phyloP scores from a whole-genome alignment of 2,888 invertebrate genomes.

The Drosophila sordidapex region DNA sequence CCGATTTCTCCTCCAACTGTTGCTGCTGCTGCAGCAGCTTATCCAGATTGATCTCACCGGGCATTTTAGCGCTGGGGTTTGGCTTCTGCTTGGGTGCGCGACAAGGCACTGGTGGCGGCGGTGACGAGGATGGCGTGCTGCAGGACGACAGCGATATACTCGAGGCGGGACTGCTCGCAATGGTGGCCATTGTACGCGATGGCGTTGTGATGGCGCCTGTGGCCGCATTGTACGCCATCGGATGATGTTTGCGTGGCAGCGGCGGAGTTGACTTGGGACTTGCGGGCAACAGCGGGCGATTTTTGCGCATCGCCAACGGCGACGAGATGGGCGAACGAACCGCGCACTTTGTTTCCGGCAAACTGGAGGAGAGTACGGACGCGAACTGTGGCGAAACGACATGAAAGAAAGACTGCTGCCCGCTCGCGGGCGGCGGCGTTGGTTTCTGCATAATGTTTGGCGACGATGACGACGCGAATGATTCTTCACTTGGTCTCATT shows the following conservation, averaged over 20 bases:
- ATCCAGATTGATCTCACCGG: conserved; percentile 70
- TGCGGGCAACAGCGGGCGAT: conserved; percentile 66
- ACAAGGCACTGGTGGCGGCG: conserved; percentile 83
- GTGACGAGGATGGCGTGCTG: conserved; percentile 83
- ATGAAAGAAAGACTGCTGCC: conserved; percentile 74
- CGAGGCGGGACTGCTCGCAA: conserved; percentile 81
- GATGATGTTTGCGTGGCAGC: conserved; percentile 75
- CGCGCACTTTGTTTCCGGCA: conserved; percentile 73
- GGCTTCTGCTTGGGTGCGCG: conserved; percentile 78
- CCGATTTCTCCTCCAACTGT: conserved; percentile 77
- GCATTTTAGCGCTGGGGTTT: neutral
- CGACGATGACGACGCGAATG: conserved; percentile 23
- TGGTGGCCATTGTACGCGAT: conserved; percentile 67
- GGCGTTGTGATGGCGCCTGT: conserved; percentile 74
- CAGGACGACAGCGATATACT: conserved; percentile 83
- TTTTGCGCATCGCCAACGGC: conserved; percentile 76
- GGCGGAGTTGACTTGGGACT: conserved; percentile 83
- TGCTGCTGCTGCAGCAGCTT: conserved; percentile 80
- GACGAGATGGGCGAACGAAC: conserved; percentile 81
- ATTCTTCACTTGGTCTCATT: conserved; percentile 53
- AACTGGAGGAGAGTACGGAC: conserved; percentile 73
- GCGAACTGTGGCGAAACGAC: conserved; percentile 80
- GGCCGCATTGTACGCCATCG: conserved; percentile 76
- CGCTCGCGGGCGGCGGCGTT: conserved; percentile 56
- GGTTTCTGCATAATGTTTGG: conserved; percentile 61